Evolutionary conservation across 2,888 invertebrate genomes (phyloP).

Genomic region (Yponomeuta plumbellus): DNA sequence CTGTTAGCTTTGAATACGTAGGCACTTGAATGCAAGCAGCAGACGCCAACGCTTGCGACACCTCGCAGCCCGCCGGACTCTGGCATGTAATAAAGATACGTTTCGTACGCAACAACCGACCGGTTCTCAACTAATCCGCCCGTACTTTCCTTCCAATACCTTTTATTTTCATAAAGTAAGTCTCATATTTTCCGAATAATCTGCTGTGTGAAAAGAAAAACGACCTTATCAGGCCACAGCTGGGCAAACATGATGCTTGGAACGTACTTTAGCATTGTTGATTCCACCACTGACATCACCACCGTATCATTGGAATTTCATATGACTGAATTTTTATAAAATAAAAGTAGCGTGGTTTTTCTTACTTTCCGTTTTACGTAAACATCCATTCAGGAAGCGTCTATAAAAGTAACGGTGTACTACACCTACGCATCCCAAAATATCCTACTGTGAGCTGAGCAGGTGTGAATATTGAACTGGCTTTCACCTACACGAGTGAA

Average conservation of each 20-base stretch:
- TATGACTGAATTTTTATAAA: background rate
- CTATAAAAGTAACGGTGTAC: constrained; percentile 18
- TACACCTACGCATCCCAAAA: constrained; percentile 42
- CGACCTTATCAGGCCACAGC: constrained; percentile 69
- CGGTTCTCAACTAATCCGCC: background rate
- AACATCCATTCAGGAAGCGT: constrained; percentile 9
- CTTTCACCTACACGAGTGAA: constrained; percentile 9
- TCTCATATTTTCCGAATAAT: constrained; percentile 6
- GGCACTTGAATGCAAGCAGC: constrained; percentile 29
- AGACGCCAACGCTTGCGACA: constrained; percentile 64
- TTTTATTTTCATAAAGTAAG: constrained; percentile 4
- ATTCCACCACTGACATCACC: constrained; percentile 46
- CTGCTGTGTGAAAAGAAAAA: constrained; percentile 27
- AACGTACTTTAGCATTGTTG: constrained; percentile 10
- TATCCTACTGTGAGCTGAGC: constrained; percentile 26
- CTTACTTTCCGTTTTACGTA: background rate
- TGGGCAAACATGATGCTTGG: constrained; percentile 45
- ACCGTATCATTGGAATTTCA: constrained; percentile 27
- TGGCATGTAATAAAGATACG: constrained; percentile 44
- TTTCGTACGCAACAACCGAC: constrained; percentile 22
- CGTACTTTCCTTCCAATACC: background rate
- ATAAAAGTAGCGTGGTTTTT: background rate
- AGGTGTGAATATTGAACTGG: constrained; percentile 33
- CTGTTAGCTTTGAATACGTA: constrained; percentile 14
- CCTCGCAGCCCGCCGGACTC: constrained; percentile 30